phyloP scores from a whole-genome alignment of 23 tunicate genomes.

The Trididemnum miniatum region DNA sequence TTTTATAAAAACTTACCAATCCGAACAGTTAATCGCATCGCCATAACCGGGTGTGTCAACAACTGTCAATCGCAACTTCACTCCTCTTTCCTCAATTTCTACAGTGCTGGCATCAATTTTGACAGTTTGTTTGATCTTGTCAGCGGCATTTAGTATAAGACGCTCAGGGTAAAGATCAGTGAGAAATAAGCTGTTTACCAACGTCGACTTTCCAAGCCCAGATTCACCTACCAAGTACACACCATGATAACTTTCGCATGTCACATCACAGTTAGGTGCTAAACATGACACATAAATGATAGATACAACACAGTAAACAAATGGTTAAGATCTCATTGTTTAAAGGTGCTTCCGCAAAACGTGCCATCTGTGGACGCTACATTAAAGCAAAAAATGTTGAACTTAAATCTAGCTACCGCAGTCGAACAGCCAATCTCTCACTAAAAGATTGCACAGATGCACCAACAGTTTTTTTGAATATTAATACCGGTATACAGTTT shows the following conservation, averaged over 20 bases:
- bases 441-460: no score
- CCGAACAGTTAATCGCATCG: conserved; percentile 92
- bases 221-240: conserved; percentile 99
- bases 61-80: conserved; percentile 93
- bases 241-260: no score
- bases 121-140: conserved; percentile 96
- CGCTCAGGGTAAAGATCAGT: conserved; percentile 97
- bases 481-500: no score
- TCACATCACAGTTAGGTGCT: no score
- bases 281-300: not conserved
- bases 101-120: conserved; percentile 99
- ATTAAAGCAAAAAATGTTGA: no score
- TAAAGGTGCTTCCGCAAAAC: not conserved
- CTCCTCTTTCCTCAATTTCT: conserved; percentile 99
- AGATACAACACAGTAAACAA: not conserved
- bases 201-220: conserved; percentile 98
- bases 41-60: conserved; percentile 99
- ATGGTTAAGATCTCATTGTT: not conserved
- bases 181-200: conserved; percentile 93
- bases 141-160: conserved; percentile 77
- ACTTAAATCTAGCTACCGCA: no score
- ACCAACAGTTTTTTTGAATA: no score
- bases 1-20: conserved; percentile 58
- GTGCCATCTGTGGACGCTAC: no score
- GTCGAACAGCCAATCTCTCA: no score